Percentiles rank a stretch among this genome's conserved stretches.
These are phyloP conservation scores for Trachelus troglodyta DNA, from an alignment of 2,888 invertebrate genomes.

Conservation along the genomic window DNA sequence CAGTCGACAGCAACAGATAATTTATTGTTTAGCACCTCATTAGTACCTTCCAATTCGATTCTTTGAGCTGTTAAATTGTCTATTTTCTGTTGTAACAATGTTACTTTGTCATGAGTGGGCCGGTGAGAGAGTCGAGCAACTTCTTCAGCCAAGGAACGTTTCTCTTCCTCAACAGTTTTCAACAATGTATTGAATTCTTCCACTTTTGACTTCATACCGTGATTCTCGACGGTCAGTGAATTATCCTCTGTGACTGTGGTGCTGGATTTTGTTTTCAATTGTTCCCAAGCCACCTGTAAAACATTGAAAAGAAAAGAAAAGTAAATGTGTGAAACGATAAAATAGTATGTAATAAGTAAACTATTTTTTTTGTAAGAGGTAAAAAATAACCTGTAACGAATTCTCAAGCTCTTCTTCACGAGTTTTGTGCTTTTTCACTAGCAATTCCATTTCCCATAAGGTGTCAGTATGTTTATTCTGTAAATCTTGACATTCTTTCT, in stretches of 20 bases:
- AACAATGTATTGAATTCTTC: neutral
- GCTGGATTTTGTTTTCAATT: conserved; percentile 6
- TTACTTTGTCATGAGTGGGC: neutral
- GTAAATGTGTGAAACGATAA: neutral
- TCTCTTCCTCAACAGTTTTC: neutral
- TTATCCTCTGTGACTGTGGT: neutral
- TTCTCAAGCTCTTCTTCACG: conserved; percentile 69
- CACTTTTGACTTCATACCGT: conserved; percentile 10
- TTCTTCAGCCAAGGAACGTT: neutral
- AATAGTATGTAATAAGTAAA: neutral
- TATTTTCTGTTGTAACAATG: conserved; percentile 15
- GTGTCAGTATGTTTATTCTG: conserved; percentile 63
- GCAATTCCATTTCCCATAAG: conserved; percentile 70
- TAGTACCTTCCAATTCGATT: conserved; percentile 7
- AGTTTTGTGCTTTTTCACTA: conserved; percentile 68
- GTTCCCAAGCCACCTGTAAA: conserved; percentile 17
- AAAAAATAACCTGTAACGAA: conserved; percentile 21
- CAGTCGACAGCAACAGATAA: neutral
- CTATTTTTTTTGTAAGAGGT: neutral
- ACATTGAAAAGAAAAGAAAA: neutral
- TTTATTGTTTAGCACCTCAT: neutral
- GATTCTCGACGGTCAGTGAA: neutral
- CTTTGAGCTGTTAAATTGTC: conserved; percentile 18
- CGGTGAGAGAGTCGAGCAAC: neutral
- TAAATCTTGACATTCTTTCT: conserved; percentile 41